Percentiles rank a stretch among this genome's conserved stretches.
phyloP scores from a whole-genome alignment of 2,113 vertebrate species.

The Hemibagrus wyckioides region DNA sequence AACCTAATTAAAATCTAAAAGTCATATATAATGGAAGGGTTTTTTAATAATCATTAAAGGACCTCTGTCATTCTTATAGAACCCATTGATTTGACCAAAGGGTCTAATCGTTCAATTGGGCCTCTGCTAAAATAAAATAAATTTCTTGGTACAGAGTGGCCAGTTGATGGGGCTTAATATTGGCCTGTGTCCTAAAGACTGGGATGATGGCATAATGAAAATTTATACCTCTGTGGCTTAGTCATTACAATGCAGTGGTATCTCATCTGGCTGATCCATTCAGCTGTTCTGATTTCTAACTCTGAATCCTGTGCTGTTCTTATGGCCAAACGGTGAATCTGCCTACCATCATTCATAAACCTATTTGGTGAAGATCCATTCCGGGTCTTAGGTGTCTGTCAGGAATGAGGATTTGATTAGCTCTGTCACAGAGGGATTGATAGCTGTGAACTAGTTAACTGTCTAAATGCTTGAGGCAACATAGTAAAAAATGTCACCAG shows the following conservation, averaged over 20 bases:
- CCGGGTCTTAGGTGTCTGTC: background rate
- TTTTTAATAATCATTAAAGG: background rate
- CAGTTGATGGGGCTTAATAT: background rate
- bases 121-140: background rate
- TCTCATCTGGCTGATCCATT: background rate
- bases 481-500: background rate
- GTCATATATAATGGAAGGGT: background rate
- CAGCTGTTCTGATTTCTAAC: background rate
- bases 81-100: background rate
- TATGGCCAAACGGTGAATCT: background rate
- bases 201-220: background rate
- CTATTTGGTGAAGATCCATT: background rate
- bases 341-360: background rate
- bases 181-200: background rate
- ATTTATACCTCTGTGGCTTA: background rate
- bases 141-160: background rate
- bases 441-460: background rate
- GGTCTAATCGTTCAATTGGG: background rate
- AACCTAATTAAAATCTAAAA: background rate
- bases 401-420: background rate
- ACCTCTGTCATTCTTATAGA: background rate
- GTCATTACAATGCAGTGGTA: background rate
- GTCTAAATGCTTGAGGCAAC: background rate
- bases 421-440: background rate
- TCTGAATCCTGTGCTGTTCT: background rate